Evolutionary conservation across 2,797 vertebrate species (phyloP).

Genomic region (Aeoliscus strigatus): DNA sequence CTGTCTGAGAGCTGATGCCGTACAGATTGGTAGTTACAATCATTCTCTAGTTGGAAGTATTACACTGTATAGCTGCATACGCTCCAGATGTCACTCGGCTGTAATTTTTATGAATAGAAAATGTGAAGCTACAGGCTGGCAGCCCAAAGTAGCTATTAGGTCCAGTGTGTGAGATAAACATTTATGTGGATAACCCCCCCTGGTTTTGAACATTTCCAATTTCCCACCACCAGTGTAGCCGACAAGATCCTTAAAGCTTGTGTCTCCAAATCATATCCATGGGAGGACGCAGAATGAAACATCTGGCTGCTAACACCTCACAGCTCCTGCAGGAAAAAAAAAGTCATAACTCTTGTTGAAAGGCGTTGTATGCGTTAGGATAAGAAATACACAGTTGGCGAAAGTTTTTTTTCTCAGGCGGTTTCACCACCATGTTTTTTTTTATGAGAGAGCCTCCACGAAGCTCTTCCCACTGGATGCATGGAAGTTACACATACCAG

Average conservation of each 20-base stretch:
- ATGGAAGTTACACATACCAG: slow-evolving; percentile 28
- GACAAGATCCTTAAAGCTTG: slow-evolving; percentile 30
- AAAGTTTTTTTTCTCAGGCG: slow-evolving; percentile 26
- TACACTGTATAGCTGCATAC: slow-evolving; percentile 37
- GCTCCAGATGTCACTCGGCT: slow-evolving; percentile 53
- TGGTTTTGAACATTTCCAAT: slow-evolving; percentile 42
- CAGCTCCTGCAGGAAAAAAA: slow-evolving; percentile 44
- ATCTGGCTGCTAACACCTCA: slow-evolving; percentile 61
- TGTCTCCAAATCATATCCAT: slow-evolving; percentile 34
- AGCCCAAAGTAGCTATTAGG: slow-evolving; percentile 46
- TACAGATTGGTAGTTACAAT: slow-evolving; percentile 31
- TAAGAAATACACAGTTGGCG: slow-evolving; percentile 48
- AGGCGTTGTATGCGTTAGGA: slow-evolving; percentile 60
- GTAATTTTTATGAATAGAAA: slow-evolving; percentile 47
- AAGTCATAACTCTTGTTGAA: slow-evolving; percentile 40
- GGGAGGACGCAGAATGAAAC: slow-evolving; percentile 39
- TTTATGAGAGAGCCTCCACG: slow-evolving; percentile 15
- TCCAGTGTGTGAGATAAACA: slow-evolving; percentile 44
- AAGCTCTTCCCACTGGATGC: slow-evolving; percentile 10
- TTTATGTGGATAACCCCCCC: slow-evolving; percentile 49
- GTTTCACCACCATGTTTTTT: slow-evolving; percentile 13
- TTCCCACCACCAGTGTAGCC: slow-evolving; percentile 35
- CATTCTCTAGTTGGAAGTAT: slow-evolving; percentile 19
- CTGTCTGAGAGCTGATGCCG: slow-evolving; percentile 11
- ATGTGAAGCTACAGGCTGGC: slow-evolving; percentile 48